Percentiles rank a stretch among this genome's conserved stretches.
Conservation (phyloP, 2,113 vertebrate species). For the Ctenomys sociabilis region DNA sequence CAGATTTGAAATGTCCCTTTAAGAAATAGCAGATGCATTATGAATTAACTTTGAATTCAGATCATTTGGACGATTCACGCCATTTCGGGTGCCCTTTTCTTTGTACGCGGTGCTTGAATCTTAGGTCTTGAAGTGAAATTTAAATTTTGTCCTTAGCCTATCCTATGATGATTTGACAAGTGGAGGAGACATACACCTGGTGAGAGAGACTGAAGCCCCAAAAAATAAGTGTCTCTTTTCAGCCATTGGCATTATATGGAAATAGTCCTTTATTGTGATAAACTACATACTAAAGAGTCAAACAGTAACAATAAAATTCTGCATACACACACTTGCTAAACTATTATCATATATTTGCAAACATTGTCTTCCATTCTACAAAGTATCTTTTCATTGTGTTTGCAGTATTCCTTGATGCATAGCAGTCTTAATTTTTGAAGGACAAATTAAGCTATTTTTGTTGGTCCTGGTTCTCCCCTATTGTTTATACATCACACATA, state of each 20-base stretch:
- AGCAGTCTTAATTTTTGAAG: not conserved
- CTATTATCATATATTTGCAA: not conserved
- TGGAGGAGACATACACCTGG: not conserved
- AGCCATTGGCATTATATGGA: not conserved
- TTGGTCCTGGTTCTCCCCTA: not conserved
- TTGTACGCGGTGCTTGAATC: not conserved
- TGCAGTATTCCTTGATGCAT: not conserved
- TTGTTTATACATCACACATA: not conserved
- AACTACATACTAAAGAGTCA: not conserved
- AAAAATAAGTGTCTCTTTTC: not conserved
- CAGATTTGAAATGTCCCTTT: slow-evolving; percentile 40
- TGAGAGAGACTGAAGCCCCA: not conserved
- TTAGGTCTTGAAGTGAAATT: not conserved
- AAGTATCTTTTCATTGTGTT: not conserved
- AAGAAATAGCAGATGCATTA: slow-evolving; percentile 35
- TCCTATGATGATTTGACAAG: not conserved
- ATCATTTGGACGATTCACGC: not conserved
- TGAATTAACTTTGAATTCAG: not conserved
- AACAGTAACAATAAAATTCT: not conserved
- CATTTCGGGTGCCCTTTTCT: not conserved
- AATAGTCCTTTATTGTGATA: not conserved
- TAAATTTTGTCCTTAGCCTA: not conserved
- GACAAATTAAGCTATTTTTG: not conserved
- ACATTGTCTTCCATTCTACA: not conserved
- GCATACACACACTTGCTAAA: not conserved